Evolutionary conservation across 92 coral and sea anemone species (phyloP), one percentile per base, ranked within the genome.

Genomic region (Palythoa caribaeorum): DNA sequence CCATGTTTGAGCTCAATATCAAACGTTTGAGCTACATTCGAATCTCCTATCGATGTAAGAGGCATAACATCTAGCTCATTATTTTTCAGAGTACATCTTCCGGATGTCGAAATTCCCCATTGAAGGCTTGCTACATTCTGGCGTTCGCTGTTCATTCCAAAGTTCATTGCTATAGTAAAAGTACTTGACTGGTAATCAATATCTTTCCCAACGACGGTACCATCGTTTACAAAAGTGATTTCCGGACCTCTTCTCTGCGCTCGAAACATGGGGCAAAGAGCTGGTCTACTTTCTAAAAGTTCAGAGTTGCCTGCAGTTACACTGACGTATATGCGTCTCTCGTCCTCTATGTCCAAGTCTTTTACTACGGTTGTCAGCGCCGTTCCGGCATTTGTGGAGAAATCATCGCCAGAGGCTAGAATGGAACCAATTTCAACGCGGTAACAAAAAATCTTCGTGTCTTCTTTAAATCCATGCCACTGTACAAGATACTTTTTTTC

Each of bases 381-480:
- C 6, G 87, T 90, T 52, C 93, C 96, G 15, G 85, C 92, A 69
- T 86, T 84, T 3, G 95, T 80, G 50, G 90, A 90, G 84, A 80
- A 92, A 71, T 95, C 95, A 80, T 94, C 96, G 1, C 92, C 95
- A 12, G 95, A 95, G 3, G 93, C 96, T 28, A 39, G 16, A 40
- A 92, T 90, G 1, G 95, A 92, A 51, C 98, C 98, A 4, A 95
- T 92, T 15, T 55, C 83, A 37, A 95, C 95, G 69, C 86, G 77
- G 74, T 95, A 95, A 47, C 83, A 28, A 38, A 73, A 80, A 71
- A 95, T 95, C 13, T 69, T 68, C 6, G 95, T 94, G 74, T 95
- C 94, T 50, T 95, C 98, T 55, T 80, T 83, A 47, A 95, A 95
- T 10, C 96, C 95, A 60, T 92, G 87, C 98, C 98, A 95, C 78